phyloP scores from a whole-genome alignment of 2,113 vertebrate genomes.

The Aramus guarauna region DNA sequence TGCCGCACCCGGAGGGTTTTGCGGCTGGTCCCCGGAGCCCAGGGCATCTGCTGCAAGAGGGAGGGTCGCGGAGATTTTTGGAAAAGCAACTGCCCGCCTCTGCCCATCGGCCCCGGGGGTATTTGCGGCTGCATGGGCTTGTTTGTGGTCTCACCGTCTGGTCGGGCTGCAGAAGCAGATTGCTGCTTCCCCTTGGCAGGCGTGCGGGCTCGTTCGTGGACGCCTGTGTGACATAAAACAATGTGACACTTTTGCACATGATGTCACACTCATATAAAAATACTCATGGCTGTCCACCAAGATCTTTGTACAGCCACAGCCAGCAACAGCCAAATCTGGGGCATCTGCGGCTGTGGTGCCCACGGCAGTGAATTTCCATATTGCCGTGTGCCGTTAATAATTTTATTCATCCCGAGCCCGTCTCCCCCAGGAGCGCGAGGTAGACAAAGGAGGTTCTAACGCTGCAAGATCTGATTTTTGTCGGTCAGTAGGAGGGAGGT shows the following conservation, averaged over 20 bases:
- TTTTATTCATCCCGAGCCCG: not conserved
- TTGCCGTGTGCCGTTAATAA: not conserved
- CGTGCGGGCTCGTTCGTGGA: not conserved
- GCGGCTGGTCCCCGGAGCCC: not conserved
- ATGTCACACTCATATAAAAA: not conserved
- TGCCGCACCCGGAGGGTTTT: not conserved
- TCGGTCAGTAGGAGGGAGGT: accelerated
- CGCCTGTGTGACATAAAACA: not conserved
- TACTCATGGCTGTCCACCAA: not conserved
- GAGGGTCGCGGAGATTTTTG: accelerated
- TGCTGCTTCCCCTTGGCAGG: not conserved
- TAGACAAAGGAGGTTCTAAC: not conserved
- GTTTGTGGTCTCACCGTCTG: accelerated
- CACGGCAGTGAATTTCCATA: not conserved
- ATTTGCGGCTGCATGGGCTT: not conserved
- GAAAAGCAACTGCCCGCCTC: not conserved
- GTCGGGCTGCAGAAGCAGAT: not conserved
- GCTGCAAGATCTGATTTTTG: accelerated
- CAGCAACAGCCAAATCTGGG: not conserved
- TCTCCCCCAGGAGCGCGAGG: not conserved
- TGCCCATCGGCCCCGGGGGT: accelerated
- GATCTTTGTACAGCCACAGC: not conserved
- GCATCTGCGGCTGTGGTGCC: not conserved
- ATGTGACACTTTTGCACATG: not conserved
- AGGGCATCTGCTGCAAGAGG: not conserved